Conservation (phyloP, 2,888 invertebrate species). For the Liodrosophila aerea region DNA sequence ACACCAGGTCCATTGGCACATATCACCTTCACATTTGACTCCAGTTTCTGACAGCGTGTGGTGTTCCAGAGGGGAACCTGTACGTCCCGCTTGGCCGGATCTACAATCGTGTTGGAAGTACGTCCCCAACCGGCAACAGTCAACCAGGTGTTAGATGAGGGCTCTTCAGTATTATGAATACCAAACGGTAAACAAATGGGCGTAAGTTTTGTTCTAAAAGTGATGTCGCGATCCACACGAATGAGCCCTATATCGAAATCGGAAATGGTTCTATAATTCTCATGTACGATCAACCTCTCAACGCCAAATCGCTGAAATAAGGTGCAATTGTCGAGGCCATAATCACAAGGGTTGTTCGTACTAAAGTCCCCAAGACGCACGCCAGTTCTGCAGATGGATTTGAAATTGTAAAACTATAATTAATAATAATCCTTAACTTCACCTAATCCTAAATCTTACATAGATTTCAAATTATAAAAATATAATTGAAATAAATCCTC, state of each 20-base stretch:
- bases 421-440: no score
- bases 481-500: neutral
- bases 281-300: neutral
- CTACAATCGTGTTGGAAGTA: neutral
- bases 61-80: conserved; percentile 2
- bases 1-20: neutral
- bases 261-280: neutral
- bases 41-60: neutral
- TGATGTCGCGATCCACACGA: neutral
- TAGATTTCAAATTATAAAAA: neutral
- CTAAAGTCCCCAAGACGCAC: neutral
- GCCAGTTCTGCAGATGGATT: neutral
- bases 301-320: neutral
- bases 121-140: neutral
- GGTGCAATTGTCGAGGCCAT: no score
- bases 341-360: no score
- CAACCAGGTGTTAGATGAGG: neutral
- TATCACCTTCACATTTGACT: neutral
- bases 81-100: neutral
- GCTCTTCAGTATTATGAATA: neutral
- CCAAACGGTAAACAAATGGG: neutral
- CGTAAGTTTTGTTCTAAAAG: neutral
- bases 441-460: no score
- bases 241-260: neutral
- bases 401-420: neutral